Base-by-base conservation (phyloP, 2,888 invertebrate species). In the Drosophila kanekoi region DNA sequence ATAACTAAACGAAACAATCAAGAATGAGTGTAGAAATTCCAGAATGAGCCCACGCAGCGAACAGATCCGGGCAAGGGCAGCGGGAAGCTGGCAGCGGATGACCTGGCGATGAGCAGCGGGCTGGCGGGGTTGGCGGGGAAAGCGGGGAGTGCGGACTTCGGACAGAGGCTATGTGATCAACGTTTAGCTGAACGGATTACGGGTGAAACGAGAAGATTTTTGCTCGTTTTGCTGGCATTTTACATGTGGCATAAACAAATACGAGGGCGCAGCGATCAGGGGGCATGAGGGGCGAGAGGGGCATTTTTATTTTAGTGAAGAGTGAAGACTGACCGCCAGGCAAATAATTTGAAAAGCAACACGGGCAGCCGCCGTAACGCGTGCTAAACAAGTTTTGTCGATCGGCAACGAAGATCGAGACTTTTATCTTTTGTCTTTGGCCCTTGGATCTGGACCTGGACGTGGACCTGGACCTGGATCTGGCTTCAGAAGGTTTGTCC, bases 351-450 rank as follows among this genome's bases (percentile, higher is more conserved):
- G 84, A 88, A 81, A 81, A 89, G 65, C 84, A 87, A 90, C 74
- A 88, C 90, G 84, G 89, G 90, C 90, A 88, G 88, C 90, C 79
- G 87, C 76, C 80, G 90, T 77, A 90, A 88, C 88, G 90, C 90
- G 88, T 90, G 90, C 88, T 90, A 90, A 88, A 90, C 88, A 89
- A 89, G 88, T 88, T 84, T 85, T 67, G 28, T 78, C 60, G 84
- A 77, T 79, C 83, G 74, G 62, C 59, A 67, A 67, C 65, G 66
- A 41, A 68, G 89, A 83, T 73, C 81, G 79, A 81, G 79, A 81
- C 77, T 82, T 74, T 79, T 87, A 75, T 79, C 74, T 82, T 64
- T 75, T 84, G 60, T 69, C 65, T 69, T 43, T 33, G 28, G 18
- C 47, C 49, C 51, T 28, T 52, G 28, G 52, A 8, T 8, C 23